Evolutionary conservation across 64 coral and sea anemone species (phyloP).

Genomic region (Platygyra sinensis): DNA sequence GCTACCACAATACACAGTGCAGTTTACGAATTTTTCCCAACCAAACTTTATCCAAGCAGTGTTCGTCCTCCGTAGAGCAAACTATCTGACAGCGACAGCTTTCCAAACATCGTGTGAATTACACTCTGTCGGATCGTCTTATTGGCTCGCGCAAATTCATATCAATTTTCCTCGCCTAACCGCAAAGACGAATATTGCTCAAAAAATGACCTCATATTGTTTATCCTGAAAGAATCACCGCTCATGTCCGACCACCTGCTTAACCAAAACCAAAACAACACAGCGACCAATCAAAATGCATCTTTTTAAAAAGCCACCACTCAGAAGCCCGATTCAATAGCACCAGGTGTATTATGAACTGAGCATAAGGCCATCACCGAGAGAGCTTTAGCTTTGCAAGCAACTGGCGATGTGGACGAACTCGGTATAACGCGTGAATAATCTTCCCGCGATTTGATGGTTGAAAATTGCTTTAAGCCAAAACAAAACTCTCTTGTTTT

Average conservation of each 20-base stretch:
- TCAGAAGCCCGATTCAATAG: neutral
- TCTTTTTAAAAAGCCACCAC: neutral
- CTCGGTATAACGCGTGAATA: neutral
- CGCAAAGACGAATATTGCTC: slow-evolving; percentile 41
- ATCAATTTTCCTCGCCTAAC: slow-evolving; percentile 37
- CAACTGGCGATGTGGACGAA: neutral
- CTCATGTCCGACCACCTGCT: slow-evolving; percentile 11
- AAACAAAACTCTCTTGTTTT: too few species aligned
- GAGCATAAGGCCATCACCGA: neutral
- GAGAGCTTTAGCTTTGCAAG: neutral
- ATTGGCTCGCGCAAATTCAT: slow-evolving; percentile 42
- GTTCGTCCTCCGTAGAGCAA: neutral
- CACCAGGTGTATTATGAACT: neutral
- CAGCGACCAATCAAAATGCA: neutral
- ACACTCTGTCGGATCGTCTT: neutral
- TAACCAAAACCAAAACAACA: neutral
- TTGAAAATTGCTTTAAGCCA: too few species aligned
- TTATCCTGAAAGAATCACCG: slow-evolving; percentile 12
- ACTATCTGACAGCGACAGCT: neutral
- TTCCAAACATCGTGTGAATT: neutral
- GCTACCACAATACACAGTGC: neutral
- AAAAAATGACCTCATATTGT: slow-evolving; percentile 62
- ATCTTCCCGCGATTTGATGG: neutral
- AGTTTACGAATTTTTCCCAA: neutral
- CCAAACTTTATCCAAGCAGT: neutral